Percentiles rank a stretch among this genome's conserved stretches.
Evolutionary conservation across 2,888 invertebrate genomes (phyloP).

Genomic region (Scaptomyza cyrtandrae): DNA sequence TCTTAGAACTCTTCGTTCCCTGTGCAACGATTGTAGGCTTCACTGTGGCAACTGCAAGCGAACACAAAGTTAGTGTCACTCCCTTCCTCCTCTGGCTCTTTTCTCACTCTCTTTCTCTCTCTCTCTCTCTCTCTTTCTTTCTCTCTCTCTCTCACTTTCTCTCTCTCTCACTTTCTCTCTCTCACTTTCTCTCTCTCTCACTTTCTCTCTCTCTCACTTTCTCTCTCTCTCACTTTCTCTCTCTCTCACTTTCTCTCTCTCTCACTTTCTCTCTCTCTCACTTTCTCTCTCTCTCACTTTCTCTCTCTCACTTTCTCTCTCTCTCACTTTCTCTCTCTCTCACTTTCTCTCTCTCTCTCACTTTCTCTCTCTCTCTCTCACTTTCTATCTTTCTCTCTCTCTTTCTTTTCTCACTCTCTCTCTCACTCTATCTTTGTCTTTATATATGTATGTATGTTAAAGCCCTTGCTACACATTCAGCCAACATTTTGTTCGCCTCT

Average conservation of each 20-base stretch:
- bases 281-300: neutral
- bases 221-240: neutral
- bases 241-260: neutral
- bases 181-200: neutral
- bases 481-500: conserved; percentile 35
- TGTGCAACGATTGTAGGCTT: conserved; percentile 19
- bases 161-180: too few relatives aligned
- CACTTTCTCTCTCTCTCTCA: neutral
- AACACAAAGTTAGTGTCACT: neutral
- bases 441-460: neutral
- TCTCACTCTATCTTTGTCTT: neutral
- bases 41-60: conserved; percentile 8
- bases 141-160: too few relatives aligned
- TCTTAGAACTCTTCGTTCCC: too few relatives aligned
- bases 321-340: neutral
- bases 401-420: too few relatives aligned
- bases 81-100: neutral
- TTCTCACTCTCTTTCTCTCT: too few relatives aligned
- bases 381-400: neutral
- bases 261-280: neutral
- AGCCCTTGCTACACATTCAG: conserved; percentile 4
- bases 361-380: neutral
- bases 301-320: neutral
- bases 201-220: neutral
- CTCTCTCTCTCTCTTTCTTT: neutral